These are phyloP conservation scores for Patiria pectinifera DNA, from an alignment of 53 echinoderm and acorn worm species.

Conservation along the genomic window DNA sequence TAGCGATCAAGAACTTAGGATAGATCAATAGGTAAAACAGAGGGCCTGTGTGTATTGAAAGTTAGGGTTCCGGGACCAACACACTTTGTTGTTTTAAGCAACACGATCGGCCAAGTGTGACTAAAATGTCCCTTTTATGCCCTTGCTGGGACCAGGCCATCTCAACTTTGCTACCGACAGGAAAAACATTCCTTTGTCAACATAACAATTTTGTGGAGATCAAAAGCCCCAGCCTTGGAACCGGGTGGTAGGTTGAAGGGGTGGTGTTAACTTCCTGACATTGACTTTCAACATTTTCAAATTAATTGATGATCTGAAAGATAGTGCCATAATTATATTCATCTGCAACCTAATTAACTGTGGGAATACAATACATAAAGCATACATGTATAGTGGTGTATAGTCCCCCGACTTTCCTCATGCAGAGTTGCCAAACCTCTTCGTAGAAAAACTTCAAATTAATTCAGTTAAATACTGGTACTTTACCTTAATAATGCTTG, in stretches of 20 bases:
- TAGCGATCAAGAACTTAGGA: conserved; percentile 14
- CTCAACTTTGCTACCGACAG: not conserved
- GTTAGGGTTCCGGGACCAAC: not conserved
- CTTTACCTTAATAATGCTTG: no score
- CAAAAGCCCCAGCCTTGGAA: not conserved
- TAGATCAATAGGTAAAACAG: conserved; percentile 45
- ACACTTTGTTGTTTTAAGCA: conserved; percentile 9
- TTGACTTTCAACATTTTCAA: conserved; percentile 28
- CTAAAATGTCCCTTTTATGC: conserved; percentile 13
- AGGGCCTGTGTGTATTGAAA: conserved; percentile 23
- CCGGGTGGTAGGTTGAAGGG: not conserved
- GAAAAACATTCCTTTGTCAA: conserved; percentile 58
- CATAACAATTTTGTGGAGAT: conserved; percentile 26
- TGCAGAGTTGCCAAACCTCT: no score
- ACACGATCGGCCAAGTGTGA: conserved; percentile 40
- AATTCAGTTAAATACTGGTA: no score
- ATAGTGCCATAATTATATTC: not conserved
- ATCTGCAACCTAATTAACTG: not conserved
- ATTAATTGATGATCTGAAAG: not conserved
- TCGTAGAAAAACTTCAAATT: no score
- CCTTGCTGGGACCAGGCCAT: not conserved
- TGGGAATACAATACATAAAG: not conserved
- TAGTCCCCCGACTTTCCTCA: no score
- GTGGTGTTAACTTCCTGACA: conserved; percentile 31
- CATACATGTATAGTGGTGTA: no score